Evolutionary conservation across 2,113 vertebrate species (phyloP), one percentile per base, ranked within the genome.

Genomic region (Peromyscus polionotus): DNA sequence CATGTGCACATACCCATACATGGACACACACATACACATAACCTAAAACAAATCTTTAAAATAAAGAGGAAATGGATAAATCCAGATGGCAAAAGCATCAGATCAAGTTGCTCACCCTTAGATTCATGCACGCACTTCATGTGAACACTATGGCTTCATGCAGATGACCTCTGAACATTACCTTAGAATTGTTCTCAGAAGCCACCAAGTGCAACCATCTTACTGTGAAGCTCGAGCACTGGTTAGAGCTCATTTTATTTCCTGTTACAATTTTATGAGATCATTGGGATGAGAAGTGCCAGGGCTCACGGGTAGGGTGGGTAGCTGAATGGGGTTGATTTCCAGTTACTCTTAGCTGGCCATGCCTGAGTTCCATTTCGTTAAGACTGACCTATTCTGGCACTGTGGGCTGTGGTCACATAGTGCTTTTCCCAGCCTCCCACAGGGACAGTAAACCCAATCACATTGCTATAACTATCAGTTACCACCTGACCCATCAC

Each of bases 361-460:
- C 4, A 28, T 19, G 75, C 36, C 33, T 75, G 65, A 67, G 28
- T 36, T 54, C 59, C 48, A 59, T 65, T 81, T 88, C 33, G 42
- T 39, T 39, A 48, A 91, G 36, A 57, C 5, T 3, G 59, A 20
- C 28, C 68, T 88, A 12, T 68, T 75, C 48, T 63, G 70, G 39
- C 26, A 39, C 1, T 70, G 28, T 7, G 17, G 39, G 42, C 59
- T 89, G 17, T 22, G 36, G 7, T 5, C 19, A 61, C 26, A 39
- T 39, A 42, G 3, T 31, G 13, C 12, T 16, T 19, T 51, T 48
- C 24, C 67, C 36, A 20, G 20, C 75, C 36, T 57, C 51, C 24
- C 10, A 1, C 11, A 1, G 3, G 28, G 26, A 39, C 42, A 39
- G 17, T 3, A 17, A 42, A 3, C 5, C 17, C 17, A 59, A 51